phyloP scores from a whole-genome alignment of 2,888 invertebrate species.

The Tinea semifulvella region DNA sequence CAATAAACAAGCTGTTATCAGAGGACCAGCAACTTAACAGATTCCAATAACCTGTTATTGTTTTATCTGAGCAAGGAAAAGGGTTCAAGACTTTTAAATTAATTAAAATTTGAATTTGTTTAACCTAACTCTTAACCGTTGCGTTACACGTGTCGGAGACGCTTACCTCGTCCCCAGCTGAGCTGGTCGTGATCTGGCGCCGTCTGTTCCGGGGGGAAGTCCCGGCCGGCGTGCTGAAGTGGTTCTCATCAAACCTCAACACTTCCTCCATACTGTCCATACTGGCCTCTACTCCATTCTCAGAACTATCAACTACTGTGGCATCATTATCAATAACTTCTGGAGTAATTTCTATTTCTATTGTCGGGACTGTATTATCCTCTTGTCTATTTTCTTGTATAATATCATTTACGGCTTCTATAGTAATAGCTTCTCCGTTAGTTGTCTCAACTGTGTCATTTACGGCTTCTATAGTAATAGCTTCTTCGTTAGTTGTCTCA shows the following conservation, averaged over 20 bases:
- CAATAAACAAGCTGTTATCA: too few relatives aligned
- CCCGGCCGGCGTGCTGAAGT: constrained; percentile 58
- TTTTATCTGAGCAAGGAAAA: too few relatives aligned
- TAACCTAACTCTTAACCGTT: too few relatives aligned
- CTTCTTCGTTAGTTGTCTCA: background rate
- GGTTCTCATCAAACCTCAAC: constrained; percentile 59
- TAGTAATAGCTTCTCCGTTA: background rate
- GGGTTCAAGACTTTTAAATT: too few relatives aligned
- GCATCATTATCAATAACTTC: background rate
- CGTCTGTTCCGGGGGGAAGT: constrained; percentile 29
- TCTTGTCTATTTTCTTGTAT: background rate
- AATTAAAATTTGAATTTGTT: too few relatives aligned
- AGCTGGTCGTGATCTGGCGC: constrained; percentile 38
- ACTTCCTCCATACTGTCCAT: constrained; percentile 24
- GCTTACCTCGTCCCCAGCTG: constrained; percentile 58
- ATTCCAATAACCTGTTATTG: too few relatives aligned
- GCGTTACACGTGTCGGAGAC: background rate
- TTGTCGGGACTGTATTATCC: constrained; percentile 11
- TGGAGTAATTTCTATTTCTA: constrained; percentile 8
- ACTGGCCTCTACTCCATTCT: background rate
- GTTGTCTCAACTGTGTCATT: background rate
- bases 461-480: background rate
- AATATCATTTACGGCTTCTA: background rate
- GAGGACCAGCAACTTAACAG: too few relatives aligned
- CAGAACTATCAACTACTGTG: background rate